These are phyloP conservation scores for Fistularia tabacaria DNA, from an alignment of 2,797 vertebrate species.

Conservation along the genomic window DNA sequence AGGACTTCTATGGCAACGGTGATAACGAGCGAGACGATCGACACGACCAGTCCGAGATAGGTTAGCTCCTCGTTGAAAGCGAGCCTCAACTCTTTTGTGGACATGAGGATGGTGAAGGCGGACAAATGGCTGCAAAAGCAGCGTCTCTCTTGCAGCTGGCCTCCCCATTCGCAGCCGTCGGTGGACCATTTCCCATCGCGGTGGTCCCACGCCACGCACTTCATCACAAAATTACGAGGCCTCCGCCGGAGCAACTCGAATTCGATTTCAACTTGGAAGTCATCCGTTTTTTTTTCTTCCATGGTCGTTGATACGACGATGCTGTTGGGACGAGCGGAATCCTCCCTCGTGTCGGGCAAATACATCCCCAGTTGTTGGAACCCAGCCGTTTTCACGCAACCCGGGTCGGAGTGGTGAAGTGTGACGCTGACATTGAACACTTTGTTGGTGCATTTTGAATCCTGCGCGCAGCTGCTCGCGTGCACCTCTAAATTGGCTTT, in stretches of 20 bases:
- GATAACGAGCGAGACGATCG: conserved; percentile 61
- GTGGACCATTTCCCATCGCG: accelerated
- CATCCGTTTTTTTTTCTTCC: background rate
- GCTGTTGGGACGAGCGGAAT: conserved; percentile 26
- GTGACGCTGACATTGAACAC: conserved; percentile 13
- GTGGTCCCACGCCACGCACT: conserved; percentile 66
- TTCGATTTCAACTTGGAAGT: background rate
- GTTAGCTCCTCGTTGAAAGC: conserved; percentile 31
- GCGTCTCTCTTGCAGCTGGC: accelerated
- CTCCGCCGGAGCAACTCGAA: background rate
- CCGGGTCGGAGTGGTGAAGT: accelerated
- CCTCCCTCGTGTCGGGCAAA: conserved; percentile 21
- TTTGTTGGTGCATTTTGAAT: accelerated
- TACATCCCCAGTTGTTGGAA: conserved; percentile 35
- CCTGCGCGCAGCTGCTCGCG: accelerated
- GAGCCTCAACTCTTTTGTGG: background rate
- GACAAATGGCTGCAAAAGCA: conserved; percentile 66
- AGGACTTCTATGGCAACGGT: conserved; percentile 58
- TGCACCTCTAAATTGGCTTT: conserved; percentile 43
- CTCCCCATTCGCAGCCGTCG: conserved; percentile 27
- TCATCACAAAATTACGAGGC: conserved; percentile 25
- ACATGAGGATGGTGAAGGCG: conserved; percentile 72
- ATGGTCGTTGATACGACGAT: conserved; percentile 52
- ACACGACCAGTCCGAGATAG: conserved; percentile 55
- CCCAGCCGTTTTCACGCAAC: conserved; percentile 31